Conservation (phyloP, 2,113 vertebrate species). For the Chroicocephalus ridibundus region DNA sequence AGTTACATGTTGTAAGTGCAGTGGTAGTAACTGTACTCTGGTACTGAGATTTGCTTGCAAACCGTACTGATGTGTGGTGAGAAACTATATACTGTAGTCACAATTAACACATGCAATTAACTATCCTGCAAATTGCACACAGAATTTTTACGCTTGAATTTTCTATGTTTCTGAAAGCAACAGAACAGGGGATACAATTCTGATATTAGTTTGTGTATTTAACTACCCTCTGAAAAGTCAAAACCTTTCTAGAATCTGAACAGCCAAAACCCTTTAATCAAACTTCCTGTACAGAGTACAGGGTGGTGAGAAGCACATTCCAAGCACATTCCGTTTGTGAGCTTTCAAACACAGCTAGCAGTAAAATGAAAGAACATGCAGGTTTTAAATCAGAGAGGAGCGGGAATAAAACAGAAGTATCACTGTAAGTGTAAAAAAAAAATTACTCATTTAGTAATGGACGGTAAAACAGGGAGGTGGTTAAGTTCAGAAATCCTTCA, state of each 20-base stretch:
- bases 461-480: background rate
- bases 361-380: background rate
- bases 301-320: background rate
- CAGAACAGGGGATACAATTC: background rate
- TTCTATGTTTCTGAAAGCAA: background rate
- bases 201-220: background rate
- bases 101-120: background rate
- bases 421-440: background rate
- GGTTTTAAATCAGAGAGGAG: background rate
- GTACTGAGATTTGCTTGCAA: background rate
- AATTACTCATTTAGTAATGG: background rate
- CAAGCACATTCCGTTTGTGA: background rate
- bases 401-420: background rate
- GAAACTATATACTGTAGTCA: background rate
- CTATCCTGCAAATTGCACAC: rapidly evolving
- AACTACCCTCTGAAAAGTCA: background rate
- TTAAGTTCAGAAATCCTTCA: background rate
- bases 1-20: rapidly evolving
- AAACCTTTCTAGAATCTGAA: background rate
- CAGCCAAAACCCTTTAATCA: background rate
- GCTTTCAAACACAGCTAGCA: background rate
- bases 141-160: background rate
- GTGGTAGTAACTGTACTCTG: background rate
- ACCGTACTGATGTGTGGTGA: background rate
- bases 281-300: background rate